Percentiles rank a stretch among this genome's conserved stretches.
Evolutionary conservation across 2,797 vertebrate species (phyloP).

Genomic region (Distichodus sexfasciatus): DNA sequence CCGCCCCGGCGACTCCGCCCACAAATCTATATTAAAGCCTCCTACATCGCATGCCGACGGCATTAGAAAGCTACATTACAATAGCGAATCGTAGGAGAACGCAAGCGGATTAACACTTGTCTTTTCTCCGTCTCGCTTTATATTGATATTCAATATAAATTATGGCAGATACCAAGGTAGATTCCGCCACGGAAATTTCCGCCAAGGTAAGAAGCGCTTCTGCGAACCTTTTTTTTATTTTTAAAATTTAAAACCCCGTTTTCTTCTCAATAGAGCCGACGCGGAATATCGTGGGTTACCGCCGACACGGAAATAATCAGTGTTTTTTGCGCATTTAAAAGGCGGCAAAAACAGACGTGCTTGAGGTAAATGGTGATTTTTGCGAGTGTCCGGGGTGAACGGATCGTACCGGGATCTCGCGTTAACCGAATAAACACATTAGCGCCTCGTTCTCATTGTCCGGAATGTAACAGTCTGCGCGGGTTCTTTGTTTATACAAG

Average conservation of each 20-base stretch:
- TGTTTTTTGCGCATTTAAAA: not conserved
- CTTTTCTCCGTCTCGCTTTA: constrained; percentile 67
- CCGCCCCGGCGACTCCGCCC: constrained; percentile 61
- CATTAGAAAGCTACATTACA: constrained; percentile 70
- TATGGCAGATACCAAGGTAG: constrained; percentile 80
- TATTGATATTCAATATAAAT: constrained; percentile 54
- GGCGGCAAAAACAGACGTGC: too few relatives aligned
- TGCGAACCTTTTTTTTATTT: not conserved
- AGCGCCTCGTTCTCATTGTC: constrained; percentile 67
- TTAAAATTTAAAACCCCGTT: not conserved
- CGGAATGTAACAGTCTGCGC: constrained; percentile 62
- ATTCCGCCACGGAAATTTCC: constrained; percentile 71
- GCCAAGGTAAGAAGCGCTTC: constrained; percentile 71
- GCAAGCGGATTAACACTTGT: too few relatives aligned
- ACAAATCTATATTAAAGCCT: constrained; percentile 68
- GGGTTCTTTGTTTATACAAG: constrained; percentile 76
- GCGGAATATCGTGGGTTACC: too few relatives aligned
- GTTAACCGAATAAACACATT: constrained; percentile 25
- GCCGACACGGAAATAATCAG: too few relatives aligned
- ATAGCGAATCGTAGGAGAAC: constrained; percentile 42
- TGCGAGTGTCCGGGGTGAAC: not conserved
- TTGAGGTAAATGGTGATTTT: too few relatives aligned
- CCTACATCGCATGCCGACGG: constrained; percentile 64
- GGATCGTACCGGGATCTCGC: constrained; percentile 7
- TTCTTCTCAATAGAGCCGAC: too few relatives aligned